Evolutionary conservation across 1,140 invertebrate species (phyloP).

Genomic region (Pissodes strobi): DNA sequence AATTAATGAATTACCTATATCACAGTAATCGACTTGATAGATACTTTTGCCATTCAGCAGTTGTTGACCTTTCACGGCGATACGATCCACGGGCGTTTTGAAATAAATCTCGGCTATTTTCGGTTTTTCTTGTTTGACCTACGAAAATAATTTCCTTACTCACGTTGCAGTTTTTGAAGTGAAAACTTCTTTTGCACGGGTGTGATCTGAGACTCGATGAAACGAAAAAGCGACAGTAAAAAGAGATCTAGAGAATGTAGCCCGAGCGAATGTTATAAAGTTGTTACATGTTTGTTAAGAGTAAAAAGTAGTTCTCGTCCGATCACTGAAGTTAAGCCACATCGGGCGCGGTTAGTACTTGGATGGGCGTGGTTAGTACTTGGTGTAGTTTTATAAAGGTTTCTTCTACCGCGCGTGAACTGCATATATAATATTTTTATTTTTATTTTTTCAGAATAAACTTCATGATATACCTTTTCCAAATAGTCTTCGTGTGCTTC

Average conservation of each 20-base stretch:
- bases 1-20: constrained; percentile 29
- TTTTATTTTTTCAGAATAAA: not conserved
- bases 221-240: no score
- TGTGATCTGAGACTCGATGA: no score
- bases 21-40: constrained; percentile 44
- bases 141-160: no score
- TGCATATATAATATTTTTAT: no score
- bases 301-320: no score
- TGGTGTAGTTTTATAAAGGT: not conserved
- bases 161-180: not conserved
- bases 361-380: no score
- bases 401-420: no score
- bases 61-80: constrained; percentile 25
- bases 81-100: constrained; percentile 27
- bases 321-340: no score
- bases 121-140: constrained; percentile 35
- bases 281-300: no score
- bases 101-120: constrained; percentile 32
- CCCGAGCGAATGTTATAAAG: no score
- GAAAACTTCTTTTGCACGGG: no score
- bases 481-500: constrained; percentile 32
- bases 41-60: constrained; percentile 36
- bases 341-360: no score
- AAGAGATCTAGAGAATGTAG: not conserved
- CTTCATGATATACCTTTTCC: constrained; percentile 20